phyloP scores from a whole-genome alignment of 1,140 invertebrate genomes.

The Drosophila setifemur region DNA sequence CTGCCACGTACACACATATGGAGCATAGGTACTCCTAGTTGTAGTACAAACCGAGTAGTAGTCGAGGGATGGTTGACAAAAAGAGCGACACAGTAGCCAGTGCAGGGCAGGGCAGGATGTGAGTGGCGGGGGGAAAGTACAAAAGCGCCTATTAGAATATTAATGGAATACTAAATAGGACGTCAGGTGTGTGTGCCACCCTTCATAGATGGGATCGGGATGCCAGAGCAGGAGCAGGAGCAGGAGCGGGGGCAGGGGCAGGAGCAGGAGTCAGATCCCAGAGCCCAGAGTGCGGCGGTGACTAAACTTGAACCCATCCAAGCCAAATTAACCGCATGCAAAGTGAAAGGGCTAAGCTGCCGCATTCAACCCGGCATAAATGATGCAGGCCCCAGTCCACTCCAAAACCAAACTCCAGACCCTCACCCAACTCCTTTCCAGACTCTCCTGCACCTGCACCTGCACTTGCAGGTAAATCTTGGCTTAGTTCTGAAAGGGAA shows the following conservation, averaged over 20 bases:
- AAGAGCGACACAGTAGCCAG: constrained; percentile 30
- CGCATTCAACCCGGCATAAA: background rate
- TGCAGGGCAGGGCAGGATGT: too few relatives aligned
- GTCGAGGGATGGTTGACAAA: constrained; percentile 44
- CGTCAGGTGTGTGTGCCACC: constrained; percentile 10
- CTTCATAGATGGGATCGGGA: too few relatives aligned
- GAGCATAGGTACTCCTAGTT: too few relatives aligned
- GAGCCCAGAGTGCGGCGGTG: background rate
- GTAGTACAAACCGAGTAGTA: too few relatives aligned
- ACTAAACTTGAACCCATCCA: constrained; percentile 1
- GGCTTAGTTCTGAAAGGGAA: too few relatives aligned
- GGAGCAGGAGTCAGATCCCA: too few relatives aligned
- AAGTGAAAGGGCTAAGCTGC: constrained; percentile 1
- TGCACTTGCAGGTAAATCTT: too few relatives aligned
- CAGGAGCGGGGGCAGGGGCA: too few relatives aligned
- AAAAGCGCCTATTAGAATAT: constrained; percentile 81
- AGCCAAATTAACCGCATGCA: background rate
- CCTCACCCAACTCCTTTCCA: too few relatives aligned
- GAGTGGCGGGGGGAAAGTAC: constrained; percentile 71
- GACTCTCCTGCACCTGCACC: too few relatives aligned
- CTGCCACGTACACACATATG: constrained; percentile 32
- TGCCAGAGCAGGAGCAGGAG: background rate
- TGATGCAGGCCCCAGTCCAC: background rate
- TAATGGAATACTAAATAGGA: constrained; percentile 81
- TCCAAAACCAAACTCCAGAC: too few relatives aligned